Percentiles rank a stretch among this genome's conserved stretches.
phyloP scores from a whole-genome alignment of 1,140 invertebrate genomes.

The Teleogryllus occipitalis region DNA sequence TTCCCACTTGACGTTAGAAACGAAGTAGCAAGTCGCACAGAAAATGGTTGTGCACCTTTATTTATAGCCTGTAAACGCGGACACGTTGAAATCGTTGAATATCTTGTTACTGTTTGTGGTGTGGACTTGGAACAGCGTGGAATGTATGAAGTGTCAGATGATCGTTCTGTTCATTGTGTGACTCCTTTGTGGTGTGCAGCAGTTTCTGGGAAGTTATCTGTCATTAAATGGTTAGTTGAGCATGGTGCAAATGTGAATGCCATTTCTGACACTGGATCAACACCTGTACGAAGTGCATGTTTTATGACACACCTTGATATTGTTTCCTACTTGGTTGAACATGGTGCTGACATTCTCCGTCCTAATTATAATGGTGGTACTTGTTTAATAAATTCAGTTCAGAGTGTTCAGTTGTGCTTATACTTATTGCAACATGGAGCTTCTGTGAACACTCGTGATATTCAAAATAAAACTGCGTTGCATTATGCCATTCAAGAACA shows the following conservation, averaged over 20 bases:
- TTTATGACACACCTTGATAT: conserved; percentile 87
- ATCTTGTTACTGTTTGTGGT: conserved; percentile 69
- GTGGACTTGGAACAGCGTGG: conserved; percentile 81
- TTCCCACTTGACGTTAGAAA: conserved; percentile 45
- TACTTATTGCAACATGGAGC: conserved; percentile 71
- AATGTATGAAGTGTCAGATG: conserved; percentile 60
- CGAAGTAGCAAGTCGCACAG: conserved; percentile 53
- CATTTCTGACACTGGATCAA: conserved; percentile 80
- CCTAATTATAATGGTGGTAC: conserved; percentile 89
- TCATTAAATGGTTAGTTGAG: conserved; percentile 67
- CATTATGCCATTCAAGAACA: conserved; percentile 78
- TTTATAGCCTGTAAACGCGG: conserved; percentile 80
- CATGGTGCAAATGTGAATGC: conserved; percentile 77
- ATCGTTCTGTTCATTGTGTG: conserved; percentile 67
- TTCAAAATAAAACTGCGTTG: conserved; percentile 83
- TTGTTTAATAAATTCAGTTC: conserved; percentile 88
- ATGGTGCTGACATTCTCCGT: conserved; percentile 76
- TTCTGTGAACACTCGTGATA: conserved; percentile 77
- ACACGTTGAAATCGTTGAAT: conserved; percentile 80
- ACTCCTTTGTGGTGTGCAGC: conserved; percentile 90
- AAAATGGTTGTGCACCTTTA: conserved; percentile 75
- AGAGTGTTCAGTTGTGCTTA: conserved; percentile 70
- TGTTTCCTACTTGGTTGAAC: conserved; percentile 66
- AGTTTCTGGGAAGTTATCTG: conserved; percentile 71
- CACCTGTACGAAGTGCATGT: conserved; percentile 80